Conservation (phyloP, 2,888 invertebrate species). For the Zootermopsis nevadensis region DNA sequence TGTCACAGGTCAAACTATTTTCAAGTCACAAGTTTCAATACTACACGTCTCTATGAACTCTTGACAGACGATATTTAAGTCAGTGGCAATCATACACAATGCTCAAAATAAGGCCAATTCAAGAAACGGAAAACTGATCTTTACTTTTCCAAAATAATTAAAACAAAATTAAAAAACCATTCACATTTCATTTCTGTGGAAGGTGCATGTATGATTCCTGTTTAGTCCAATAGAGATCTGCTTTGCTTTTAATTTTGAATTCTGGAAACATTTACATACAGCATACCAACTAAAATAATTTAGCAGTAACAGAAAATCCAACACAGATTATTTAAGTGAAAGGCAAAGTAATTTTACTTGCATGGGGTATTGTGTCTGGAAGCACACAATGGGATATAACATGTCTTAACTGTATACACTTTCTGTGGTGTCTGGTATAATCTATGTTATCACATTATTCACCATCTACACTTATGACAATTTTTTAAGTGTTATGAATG, state of each 20-base stretch:
- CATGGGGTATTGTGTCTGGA: background rate
- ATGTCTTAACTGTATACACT: no score
- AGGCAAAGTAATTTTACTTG: background rate
- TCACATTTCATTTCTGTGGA: background rate
- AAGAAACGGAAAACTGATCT: background rate
- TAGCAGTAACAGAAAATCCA: background rate
- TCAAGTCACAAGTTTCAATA: background rate
- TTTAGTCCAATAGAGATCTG: background rate
- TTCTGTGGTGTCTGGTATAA: no score
- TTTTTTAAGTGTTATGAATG: no score
- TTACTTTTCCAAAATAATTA: background rate
- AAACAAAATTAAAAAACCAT: slow-evolving; percentile 13
- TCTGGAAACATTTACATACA: background rate
- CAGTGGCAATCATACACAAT: background rate
- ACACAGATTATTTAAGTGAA: background rate
- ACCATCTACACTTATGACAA: no score
- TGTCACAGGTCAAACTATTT: background rate
- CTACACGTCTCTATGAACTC: background rate
- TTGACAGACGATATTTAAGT: background rate
- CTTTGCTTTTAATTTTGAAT: background rate
- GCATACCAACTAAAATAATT: background rate
- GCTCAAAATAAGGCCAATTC: background rate
- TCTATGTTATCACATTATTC: no score
- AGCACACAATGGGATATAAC: background rate
- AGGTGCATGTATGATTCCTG: background rate